Conservation (phyloP, 2,888 invertebrate species). For the Physocephala rufipes region DNA sequence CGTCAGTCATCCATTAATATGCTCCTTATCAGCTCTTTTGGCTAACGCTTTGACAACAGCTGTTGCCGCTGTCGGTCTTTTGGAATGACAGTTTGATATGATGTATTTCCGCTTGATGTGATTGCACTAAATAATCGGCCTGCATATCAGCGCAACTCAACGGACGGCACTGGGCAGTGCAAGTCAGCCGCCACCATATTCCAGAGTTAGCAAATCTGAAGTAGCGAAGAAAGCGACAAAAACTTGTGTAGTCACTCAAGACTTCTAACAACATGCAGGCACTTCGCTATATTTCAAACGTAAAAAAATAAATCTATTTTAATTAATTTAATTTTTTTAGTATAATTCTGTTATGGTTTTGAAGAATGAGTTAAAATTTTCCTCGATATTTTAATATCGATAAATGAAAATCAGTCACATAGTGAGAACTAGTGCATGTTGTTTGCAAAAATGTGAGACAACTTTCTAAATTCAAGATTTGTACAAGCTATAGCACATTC, state of each 20-base stretch:
- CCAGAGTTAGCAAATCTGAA: not conserved
- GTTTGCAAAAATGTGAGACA: too few species aligned
- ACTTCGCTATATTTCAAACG: not conserved
- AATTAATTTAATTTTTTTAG: too few species aligned
- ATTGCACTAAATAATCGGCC: not conserved
- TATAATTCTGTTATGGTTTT: too few species aligned
- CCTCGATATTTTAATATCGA: too few species aligned
- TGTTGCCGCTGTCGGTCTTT: conserved; percentile 2
- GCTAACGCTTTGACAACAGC: conserved; percentile 28
- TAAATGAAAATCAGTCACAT: too few species aligned
- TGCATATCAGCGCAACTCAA: not conserved
- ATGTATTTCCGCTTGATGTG: conserved; percentile 7
- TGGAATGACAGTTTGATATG: conserved; percentile 4
- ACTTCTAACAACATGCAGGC: not conserved
- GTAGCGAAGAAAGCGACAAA: too few species aligned
- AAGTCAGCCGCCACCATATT: not conserved
- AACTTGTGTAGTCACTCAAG: too few species aligned
- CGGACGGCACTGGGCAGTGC: not conserved
- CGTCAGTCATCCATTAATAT: not conserved
- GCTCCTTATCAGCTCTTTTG: not conserved
- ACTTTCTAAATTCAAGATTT: too few species aligned
- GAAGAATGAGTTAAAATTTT: too few species aligned
- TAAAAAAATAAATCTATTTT: too few species aligned
- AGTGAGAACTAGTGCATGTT: too few species aligned
- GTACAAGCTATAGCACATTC: too few species aligned